Evolutionary conservation across 2,113 vertebrate genomes (phyloP).

Genomic region (Speoplatyrhinus poulsoni): DNA sequence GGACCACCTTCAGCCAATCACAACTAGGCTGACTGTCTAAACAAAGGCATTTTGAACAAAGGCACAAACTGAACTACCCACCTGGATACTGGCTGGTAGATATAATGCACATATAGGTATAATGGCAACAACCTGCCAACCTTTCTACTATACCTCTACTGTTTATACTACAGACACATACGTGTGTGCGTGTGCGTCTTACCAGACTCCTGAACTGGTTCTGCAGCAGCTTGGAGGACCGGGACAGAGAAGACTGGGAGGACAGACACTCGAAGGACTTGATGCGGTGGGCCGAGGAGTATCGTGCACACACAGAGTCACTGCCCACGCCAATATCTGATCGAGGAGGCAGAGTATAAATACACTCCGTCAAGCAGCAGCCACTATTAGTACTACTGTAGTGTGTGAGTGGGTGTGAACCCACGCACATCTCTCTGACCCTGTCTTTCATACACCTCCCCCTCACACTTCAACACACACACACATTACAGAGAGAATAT

Average conservation of each 20-base stretch:
- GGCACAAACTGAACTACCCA: too few relatives aligned
- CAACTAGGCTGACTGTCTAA: not conserved
- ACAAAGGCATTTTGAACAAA: too few relatives aligned
- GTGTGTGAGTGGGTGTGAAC: too few relatives aligned
- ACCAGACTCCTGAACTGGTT: conserved; percentile 98
- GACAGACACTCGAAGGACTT: conserved; percentile 95
- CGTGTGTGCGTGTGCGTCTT: conserved; percentile 53
- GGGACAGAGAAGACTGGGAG: conserved; percentile 85
- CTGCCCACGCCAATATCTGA: conserved; percentile 95
- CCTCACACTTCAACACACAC: too few relatives aligned
- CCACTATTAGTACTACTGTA: not conserved
- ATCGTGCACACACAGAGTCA: conserved; percentile 91
- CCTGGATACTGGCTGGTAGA: too few relatives aligned
- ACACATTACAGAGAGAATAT: not conserved
- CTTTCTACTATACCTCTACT: too few relatives aligned
- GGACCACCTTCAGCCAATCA: not conserved
- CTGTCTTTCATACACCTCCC: not conserved
- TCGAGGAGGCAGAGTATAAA: conserved; percentile 34
- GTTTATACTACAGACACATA: not conserved
- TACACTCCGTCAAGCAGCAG: conserved; percentile 11
- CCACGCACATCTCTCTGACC: not conserved
- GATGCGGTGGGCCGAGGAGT: conserved; percentile 89
- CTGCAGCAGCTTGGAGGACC: conserved; percentile 92
- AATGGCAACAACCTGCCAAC: too few relatives aligned
- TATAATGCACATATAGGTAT: too few relatives aligned